Percentiles rank a stretch among this genome's conserved stretches.
phyloP scores from a whole-genome alignment of 2,888 invertebrate genomes.

The Lysandra bellargus region DNA sequence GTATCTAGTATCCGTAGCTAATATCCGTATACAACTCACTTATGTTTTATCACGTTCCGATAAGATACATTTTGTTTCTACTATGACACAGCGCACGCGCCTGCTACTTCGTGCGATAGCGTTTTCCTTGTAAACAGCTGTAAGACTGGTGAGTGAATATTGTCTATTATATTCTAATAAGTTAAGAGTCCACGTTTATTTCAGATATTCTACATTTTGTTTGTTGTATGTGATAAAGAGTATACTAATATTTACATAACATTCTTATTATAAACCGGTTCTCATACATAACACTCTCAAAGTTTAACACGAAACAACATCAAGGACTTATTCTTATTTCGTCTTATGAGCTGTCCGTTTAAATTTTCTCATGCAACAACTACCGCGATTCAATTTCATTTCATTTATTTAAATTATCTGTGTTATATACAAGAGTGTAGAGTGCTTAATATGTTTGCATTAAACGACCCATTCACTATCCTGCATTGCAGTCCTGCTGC shows the following conservation, averaged over 20 bases:
- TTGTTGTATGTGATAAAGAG: too few relatives aligned
- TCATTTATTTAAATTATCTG: too few relatives aligned
- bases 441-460: not conserved
- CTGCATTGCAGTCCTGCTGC: too few relatives aligned
- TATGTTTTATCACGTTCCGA: slow-evolving; percentile 38
- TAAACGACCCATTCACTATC: too few relatives aligned
- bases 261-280: not conserved
- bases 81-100: not conserved
- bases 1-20: slow-evolving; percentile 10
- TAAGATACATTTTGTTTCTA: slow-evolving; percentile 36
- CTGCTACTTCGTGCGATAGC: not conserved
- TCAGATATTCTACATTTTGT: not conserved
- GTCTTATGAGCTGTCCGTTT: not conserved
- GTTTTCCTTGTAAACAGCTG: not conserved
- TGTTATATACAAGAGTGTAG: not conserved
- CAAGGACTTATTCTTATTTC: slow-evolving; percentile 6
- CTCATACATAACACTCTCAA: not conserved
- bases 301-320: not conserved
- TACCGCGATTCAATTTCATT: too few relatives aligned
- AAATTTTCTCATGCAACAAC: not conserved
- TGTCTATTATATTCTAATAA: not conserved
- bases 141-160: not conserved
- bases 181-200: not conserved
- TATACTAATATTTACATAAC: not conserved
- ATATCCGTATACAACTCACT: not conserved